These are phyloP conservation scores for Trissolcus brochymenae DNA, from an alignment of 2,888 invertebrate genomes.

Conservation along the genomic window DNA sequence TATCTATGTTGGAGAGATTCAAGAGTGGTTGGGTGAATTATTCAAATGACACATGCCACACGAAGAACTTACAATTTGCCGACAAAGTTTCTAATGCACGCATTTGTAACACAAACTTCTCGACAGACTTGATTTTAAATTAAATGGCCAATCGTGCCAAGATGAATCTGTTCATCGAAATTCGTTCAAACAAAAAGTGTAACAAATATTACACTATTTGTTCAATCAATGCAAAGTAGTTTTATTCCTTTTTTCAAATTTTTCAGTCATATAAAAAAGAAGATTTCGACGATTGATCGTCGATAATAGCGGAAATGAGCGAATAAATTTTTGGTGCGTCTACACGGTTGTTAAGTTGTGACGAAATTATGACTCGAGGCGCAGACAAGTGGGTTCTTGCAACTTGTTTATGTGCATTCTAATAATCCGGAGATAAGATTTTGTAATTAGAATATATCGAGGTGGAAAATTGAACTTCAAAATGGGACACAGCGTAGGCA, in stretches of 20 bases:
- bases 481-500: constrained; percentile 32
- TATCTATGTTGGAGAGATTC: neutral
- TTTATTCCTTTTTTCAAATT: too few species aligned
- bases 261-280: neutral
- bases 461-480: constrained; percentile 50
- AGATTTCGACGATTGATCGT: too few species aligned
- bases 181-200: neutral
- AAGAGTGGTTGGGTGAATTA: constrained; percentile 10
- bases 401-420: constrained; percentile 34
- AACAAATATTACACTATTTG: too few species aligned
- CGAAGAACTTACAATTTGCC: constrained; percentile 24
- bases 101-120: constrained; percentile 7
- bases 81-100: constrained; percentile 9
- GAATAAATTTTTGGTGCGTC: neutral
- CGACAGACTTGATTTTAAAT: constrained; percentile 8
- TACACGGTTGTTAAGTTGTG: constrained; percentile 14
- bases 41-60: constrained; percentile 20
- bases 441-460: constrained; percentile 30
- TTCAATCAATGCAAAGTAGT: neutral
- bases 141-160: constrained; percentile 9
- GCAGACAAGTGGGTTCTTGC: constrained; percentile 12
- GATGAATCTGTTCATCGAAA: neutral
- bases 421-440: constrained; percentile 38
- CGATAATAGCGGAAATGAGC: constrained; percentile 8
- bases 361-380: constrained; percentile 28